Percentiles rank a stretch among this genome's conserved stretches.
Conservation (phyloP, 2,113 vertebrate species). For the Thamnaconus septentrionalis region DNA sequence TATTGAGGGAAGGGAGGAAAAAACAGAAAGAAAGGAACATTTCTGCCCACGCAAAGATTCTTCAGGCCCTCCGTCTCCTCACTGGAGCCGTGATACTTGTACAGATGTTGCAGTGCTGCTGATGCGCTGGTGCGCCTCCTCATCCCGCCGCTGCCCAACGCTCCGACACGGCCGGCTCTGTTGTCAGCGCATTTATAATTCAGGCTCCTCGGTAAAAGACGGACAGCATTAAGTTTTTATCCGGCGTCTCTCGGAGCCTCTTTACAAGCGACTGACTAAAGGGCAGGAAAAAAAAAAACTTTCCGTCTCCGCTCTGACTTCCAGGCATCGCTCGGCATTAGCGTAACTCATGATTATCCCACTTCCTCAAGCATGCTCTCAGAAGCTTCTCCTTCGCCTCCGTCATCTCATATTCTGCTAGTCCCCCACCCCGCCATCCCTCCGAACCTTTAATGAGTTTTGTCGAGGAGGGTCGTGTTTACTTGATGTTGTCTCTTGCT, state of each 20-base stretch:
- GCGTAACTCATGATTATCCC: slow-evolving; percentile 60
- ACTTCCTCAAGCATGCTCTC: slow-evolving; percentile 47
- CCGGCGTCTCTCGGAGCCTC: slow-evolving; percentile 51
- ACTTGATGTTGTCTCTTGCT: slow-evolving; percentile 54
- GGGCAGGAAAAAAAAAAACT: slow-evolving; percentile 44
- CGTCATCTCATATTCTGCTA: slow-evolving; percentile 63
- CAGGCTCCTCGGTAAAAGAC: slow-evolving; percentile 69
- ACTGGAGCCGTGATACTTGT: slow-evolving; percentile 33
- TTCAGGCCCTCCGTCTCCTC: slow-evolving; percentile 13
- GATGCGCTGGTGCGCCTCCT: slow-evolving; percentile 42
- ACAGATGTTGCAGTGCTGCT: slow-evolving; percentile 20
- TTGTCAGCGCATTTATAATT: slow-evolving; percentile 70
- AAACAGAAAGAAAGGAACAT: too few relatives aligned
- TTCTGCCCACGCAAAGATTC: too few relatives aligned
- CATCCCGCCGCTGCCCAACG: slow-evolving; percentile 31
- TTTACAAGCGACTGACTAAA: slow-evolving; percentile 59
- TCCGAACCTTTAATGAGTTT: slow-evolving; percentile 57
- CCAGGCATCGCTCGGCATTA: slow-evolving; percentile 64
- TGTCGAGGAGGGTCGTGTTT: slow-evolving; percentile 60
- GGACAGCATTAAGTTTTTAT: slow-evolving; percentile 69
- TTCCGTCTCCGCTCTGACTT: slow-evolving; percentile 56
- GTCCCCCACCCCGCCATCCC: slow-evolving; percentile 6
- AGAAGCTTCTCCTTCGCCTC: slow-evolving; percentile 53
- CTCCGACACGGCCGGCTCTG: slow-evolving; percentile 57
- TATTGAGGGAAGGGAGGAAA: slow-evolving; percentile 20